A percentile compares a stretch with the other conserved stretches of the same genome.
These are phyloP conservation scores for Megaustenia siamemsis DNA, from an alignment of 2,888 invertebrate genomes.

Conservation along the genomic window DNA sequence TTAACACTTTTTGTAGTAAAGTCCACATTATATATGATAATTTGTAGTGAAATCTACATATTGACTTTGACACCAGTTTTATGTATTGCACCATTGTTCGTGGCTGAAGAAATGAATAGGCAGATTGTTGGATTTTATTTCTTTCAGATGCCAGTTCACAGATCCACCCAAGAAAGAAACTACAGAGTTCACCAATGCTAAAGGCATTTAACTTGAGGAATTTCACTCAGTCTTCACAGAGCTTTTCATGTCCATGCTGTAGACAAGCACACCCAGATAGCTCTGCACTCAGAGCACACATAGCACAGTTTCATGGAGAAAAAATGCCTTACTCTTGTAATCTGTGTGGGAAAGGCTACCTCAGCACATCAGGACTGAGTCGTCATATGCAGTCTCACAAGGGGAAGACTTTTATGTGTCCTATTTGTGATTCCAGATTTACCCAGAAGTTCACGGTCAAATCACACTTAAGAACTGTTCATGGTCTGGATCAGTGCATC, in stretches of 20 bases:
- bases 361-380: slow-evolving; percentile 40
- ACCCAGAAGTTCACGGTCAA: slow-evolving; percentile 32
- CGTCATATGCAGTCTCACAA: slow-evolving; percentile 52
- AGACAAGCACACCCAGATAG: neutral
- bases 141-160: slow-evolving; percentile 29
- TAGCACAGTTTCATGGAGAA: slow-evolving; percentile 11
- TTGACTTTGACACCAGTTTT: neutral
- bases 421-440: slow-evolving; percentile 48
- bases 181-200: slow-evolving; percentile 1
- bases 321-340: slow-evolving; percentile 35
- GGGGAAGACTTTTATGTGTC: slow-evolving; percentile 49
- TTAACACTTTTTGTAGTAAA: neutral
- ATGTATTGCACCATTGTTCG: neutral
- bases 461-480: slow-evolving; percentile 38
- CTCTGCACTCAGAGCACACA: slow-evolving; percentile 23
- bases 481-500: slow-evolving; percentile 36
- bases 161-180: neutral
- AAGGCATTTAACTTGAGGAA: neutral
- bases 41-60: neutral
- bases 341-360: slow-evolving; percentile 45
- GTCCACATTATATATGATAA: neutral
- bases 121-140: slow-evolving; percentile 41
- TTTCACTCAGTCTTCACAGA: neutral
- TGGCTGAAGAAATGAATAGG: slow-evolving; percentile 23
- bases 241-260: slow-evolving; percentile 33